A percentile compares a stretch with the other conserved stretches of the same genome.
Evolutionary conservation across 2,888 invertebrate genomes (phyloP).

Genomic region (Nudaria mundana): DNA sequence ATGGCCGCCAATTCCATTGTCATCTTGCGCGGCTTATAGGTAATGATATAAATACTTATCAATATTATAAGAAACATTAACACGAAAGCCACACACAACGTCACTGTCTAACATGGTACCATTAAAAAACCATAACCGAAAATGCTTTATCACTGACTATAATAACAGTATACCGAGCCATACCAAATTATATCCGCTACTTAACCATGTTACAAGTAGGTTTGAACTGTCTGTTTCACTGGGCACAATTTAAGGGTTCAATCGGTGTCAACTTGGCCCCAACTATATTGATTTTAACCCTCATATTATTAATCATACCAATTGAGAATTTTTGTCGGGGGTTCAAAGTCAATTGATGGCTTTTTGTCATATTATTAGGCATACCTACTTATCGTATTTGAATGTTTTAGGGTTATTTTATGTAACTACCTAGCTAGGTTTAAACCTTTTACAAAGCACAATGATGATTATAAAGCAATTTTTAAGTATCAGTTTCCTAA

Average conservation of each 20-base stretch:
- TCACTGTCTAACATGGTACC: not conserved
- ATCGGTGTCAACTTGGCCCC: constrained; percentile 36
- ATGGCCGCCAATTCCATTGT: no score
- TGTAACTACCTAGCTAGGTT: no score
- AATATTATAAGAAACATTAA: no score
- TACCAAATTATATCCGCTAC: constrained; percentile 32
- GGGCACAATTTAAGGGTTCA: constrained; percentile 28
- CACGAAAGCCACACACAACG: not conserved
- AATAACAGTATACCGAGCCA: constrained; percentile 12
- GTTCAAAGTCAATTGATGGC: constrained; percentile 28
- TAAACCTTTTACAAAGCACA: no score
- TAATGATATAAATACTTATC: no score
- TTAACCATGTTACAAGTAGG: no score
- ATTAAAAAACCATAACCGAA: constrained; percentile 5
- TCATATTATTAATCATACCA: constrained; percentile 18
- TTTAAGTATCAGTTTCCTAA: no score
- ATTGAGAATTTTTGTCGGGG: constrained; percentile 18
- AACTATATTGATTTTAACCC: constrained; percentile 27
- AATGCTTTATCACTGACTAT: constrained; percentile 4
- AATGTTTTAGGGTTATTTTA: no score
- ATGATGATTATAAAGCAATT: no score
- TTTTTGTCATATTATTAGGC: constrained; percentile 10
- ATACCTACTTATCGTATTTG: not conserved
- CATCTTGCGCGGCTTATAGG: no score
- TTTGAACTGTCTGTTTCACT: constrained; percentile 18